Conservation (phyloP, 2,888 invertebrate genomes). For the Maniola hyperantus region DNA sequence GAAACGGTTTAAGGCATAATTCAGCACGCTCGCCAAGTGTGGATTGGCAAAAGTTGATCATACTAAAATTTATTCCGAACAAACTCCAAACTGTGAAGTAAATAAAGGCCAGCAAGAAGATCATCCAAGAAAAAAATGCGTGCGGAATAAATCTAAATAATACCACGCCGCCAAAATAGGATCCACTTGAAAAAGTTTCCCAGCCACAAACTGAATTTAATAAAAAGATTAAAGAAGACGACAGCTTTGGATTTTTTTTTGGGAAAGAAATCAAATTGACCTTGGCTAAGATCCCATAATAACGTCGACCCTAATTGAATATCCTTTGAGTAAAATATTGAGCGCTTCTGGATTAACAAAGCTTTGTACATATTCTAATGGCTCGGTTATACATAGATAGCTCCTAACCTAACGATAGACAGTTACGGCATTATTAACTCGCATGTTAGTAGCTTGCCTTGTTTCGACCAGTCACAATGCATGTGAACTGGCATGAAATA, state of each 20-base stretch:
- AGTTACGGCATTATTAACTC: background rate
- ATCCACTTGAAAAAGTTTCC: conserved; percentile 32
- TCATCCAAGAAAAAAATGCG: conserved; percentile 17
- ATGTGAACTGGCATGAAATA: background rate
- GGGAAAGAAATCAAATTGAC: conserved; percentile 42
- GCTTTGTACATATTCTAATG: background rate
- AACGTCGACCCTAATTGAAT: conserved; percentile 43
- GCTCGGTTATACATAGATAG: background rate
- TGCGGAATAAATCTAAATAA: conserved; percentile 30
- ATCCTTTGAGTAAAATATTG: conserved; percentile 36
- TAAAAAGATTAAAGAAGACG: conserved; percentile 44
- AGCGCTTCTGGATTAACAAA: conserved; percentile 10
- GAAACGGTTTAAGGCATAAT: too few relatives aligned
- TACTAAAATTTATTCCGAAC: conserved; percentile 8
- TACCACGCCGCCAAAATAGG: conserved; percentile 32
- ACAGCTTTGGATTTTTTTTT: conserved; percentile 39
- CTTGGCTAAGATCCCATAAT: conserved; percentile 38
- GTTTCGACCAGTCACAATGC: background rate
- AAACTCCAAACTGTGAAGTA: conserved; percentile 9
- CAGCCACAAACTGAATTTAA: conserved; percentile 40
- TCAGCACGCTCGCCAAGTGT: too few relatives aligned
- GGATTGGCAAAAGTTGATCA: too few relatives aligned
- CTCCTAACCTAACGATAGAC: background rate
- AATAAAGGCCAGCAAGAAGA: conserved; percentile 8
- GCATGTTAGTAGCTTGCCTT: background rate